A percentile compares a stretch with the other conserved stretches of the same genome.
Evolutionary conservation across 2,888 invertebrate genomes (phyloP).

Genomic region (Brenthis ino): DNA sequence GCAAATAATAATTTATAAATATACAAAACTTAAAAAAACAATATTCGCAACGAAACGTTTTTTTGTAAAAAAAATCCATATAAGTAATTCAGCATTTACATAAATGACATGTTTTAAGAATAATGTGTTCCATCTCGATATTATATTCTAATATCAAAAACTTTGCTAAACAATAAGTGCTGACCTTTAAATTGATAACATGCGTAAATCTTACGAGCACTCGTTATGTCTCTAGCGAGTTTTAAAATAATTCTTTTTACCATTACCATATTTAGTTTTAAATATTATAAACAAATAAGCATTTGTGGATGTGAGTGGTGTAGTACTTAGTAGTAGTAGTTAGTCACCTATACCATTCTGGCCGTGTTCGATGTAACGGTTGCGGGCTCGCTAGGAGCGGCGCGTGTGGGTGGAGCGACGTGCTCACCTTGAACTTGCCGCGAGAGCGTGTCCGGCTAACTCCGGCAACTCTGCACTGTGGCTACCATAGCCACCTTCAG

Average conservation of each 20-base stretch:
- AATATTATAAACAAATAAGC: constrained; percentile 52
- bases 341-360: constrained; percentile 49
- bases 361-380: constrained; percentile 59
- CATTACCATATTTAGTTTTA: constrained; percentile 49
- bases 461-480: constrained; percentile 35
- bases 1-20: background rate
- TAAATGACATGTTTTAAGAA: too few species aligned
- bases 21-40: background rate
- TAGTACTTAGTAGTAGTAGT: constrained; percentile 34
- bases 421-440: constrained; percentile 82
- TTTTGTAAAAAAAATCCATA: too few species aligned
- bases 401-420: constrained; percentile 78
- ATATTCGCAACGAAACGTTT: too few species aligned
- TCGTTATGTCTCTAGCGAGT: too few species aligned
- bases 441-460: constrained; percentile 61
- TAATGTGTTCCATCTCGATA: too few species aligned
- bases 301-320: constrained; percentile 57
- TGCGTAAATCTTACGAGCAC: too few species aligned
- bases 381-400: constrained; percentile 63
- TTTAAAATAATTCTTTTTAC: constrained; percentile 40
- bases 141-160: background rate
- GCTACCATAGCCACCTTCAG: constrained; percentile 43
- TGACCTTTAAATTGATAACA: constrained; percentile 32
- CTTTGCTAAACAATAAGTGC: background rate
- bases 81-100: too few species aligned